A percentile compares a stretch with the other conserved stretches of the same genome.
These are phyloP conservation scores for Chlorodrepanis virens DNA, from an alignment of 2,113 vertebrate genomes.

Conservation along the genomic window DNA sequence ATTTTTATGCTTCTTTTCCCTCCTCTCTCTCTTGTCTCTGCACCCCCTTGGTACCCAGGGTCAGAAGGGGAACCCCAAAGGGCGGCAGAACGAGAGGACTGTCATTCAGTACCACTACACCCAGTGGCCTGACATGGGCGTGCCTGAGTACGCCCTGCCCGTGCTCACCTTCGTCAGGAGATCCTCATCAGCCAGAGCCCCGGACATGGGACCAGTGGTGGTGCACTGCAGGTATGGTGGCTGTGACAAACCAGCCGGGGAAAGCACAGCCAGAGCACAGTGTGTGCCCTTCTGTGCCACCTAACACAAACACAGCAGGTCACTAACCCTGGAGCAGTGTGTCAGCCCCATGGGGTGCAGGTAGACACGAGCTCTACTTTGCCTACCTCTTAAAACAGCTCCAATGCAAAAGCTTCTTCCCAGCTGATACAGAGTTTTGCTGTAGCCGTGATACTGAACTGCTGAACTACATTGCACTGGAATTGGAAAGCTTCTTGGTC, in stretches of 20 bases:
- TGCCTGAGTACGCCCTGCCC: constrained; percentile 93
- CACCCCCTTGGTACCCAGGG: constrained; percentile 35
- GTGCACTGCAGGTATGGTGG: constrained; percentile 93
- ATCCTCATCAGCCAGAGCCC: constrained; percentile 83
- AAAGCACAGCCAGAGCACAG: background rate
- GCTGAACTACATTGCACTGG: background rate
- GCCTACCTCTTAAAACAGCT: background rate
- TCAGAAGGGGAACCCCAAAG: constrained; percentile 89
- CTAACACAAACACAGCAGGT: accelerated
- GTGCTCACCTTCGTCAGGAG: constrained; percentile 96
- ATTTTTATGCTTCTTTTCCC: background rate
- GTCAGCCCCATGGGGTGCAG: background rate
- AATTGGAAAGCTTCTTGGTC: background rate
- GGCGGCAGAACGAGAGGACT: constrained; percentile 85
- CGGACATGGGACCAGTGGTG: constrained; percentile 89
- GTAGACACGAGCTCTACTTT: background rate
- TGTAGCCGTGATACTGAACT: background rate
- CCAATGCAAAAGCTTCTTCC: background rate
- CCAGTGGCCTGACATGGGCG: constrained; percentile 99
- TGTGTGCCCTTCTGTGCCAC: background rate
- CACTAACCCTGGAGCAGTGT: background rate
- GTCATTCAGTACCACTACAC: constrained; percentile 98
- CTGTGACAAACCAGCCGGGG: background rate
- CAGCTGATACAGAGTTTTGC: background rate
- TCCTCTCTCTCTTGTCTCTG: background rate